phyloP scores from a whole-genome alignment of 2,888 invertebrate genomes.

The Carpatolechia fugitivella region DNA sequence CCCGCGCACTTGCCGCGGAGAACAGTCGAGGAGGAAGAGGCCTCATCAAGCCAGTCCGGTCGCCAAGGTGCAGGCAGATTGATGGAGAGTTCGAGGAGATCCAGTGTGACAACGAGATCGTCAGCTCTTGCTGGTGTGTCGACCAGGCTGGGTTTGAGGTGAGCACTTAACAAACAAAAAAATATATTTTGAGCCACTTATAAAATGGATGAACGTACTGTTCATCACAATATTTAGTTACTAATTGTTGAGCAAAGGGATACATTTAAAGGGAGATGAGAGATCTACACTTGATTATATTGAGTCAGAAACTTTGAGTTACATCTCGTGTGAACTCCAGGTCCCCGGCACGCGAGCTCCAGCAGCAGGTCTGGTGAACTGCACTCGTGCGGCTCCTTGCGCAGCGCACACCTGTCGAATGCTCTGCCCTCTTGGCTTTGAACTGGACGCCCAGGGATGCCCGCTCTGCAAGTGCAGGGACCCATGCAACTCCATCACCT shows the following conservation, averaged over 20 bases:
- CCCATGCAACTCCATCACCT: slow-evolving; percentile 86
- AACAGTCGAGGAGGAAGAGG: slow-evolving; percentile 81
- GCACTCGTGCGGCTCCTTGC: slow-evolving; percentile 84
- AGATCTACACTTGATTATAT: too few species aligned
- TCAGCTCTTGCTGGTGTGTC: slow-evolving; percentile 91
- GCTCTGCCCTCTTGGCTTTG: slow-evolving; percentile 92
- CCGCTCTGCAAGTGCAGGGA: slow-evolving; percentile 89
- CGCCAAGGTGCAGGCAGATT: slow-evolving; percentile 85
- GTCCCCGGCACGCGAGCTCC: slow-evolving; percentile 86
- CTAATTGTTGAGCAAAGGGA: too few species aligned
- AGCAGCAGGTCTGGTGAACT: slow-evolving; percentile 83
- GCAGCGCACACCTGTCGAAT: slow-evolving; percentile 91
- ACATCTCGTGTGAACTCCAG: slow-evolving; percentile 29
- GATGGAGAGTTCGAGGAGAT: slow-evolving; percentile 88
- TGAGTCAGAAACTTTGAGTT: too few species aligned
- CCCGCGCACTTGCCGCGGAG: slow-evolving; percentile 64
- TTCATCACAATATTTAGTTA: too few species aligned
- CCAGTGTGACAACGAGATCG: slow-evolving; percentile 86
- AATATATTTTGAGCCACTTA: too few species aligned
- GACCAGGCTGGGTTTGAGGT: slow-evolving; percentile 88
- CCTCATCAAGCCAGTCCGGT: slow-evolving; percentile 80
- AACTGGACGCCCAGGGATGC: slow-evolving; percentile 84
- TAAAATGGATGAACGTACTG: too few species aligned
- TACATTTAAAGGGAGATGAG: too few species aligned
- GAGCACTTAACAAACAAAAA: slow-evolving; percentile 18